Evolutionary conservation across 2,797 vertebrate genomes (phyloP), one percentile per base, ranked within the genome.

Genomic region (Discoglossus pictus): DNA sequence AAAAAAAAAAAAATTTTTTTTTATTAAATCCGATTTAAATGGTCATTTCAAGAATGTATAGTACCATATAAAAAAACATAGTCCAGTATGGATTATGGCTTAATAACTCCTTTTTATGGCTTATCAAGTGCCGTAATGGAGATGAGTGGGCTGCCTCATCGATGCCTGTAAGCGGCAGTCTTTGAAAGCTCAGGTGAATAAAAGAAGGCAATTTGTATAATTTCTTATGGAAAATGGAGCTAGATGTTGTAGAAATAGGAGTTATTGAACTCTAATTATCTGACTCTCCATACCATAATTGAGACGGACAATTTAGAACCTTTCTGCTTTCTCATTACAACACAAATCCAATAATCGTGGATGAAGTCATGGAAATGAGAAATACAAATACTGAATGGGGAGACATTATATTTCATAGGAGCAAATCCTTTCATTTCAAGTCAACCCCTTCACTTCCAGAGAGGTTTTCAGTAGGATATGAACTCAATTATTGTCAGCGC

Each of bases 251-350:
- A 42, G n/a, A 60, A 61, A 68, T 52, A 25, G 39, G 47, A 61
- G 47, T 52, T 61, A 68, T 61, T 68, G 65, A 68, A 61, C 56
- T 53, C 38, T 43, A 61, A 68, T 68, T 60, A 38, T 68, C 47
- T 5, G 56, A 61, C 46, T 46, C 39, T 46, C 23, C 39, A 44
- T 60, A 44, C 47, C 52, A 24, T 68, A 68, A 68, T 61, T 53
- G 47, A 52, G 65, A 42, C 39, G 58, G 46, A 52, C 55, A 60
- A 61, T 68, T 68, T 60, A 56, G 42, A 60, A 48, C 40, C 36
- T 60, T 52, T 40, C 53, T 67, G 44, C 54, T 15, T 50, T 67
- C 59, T 67, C 24, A 67, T 67, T 50, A 67, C 48, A 51, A 55
- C 56, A 61, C 53, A 68, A 61, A 68, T 61, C 38, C 65, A 68